phyloP scores from a whole-genome alignment of 2,888 invertebrate species.

The Margaritifera margaritifera region DNA sequence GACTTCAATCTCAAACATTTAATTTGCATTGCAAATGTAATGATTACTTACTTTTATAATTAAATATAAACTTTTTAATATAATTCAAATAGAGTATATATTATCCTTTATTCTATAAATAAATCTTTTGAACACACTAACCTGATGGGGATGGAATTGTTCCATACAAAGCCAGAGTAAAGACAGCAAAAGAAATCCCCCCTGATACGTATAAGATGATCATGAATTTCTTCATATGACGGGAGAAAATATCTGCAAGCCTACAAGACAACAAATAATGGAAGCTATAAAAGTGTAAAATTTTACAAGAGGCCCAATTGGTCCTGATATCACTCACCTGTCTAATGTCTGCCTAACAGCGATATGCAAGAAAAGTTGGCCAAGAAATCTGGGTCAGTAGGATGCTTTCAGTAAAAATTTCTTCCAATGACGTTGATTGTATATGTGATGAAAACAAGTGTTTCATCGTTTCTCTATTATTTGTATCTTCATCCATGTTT shows the following conservation, averaged over 20 bases:
- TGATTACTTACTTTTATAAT: background rate
- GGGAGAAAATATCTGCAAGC: slow-evolving; percentile 43
- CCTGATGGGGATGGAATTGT: slow-evolving; percentile 19
- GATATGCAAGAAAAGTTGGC: too few species aligned
- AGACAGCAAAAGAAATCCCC: slow-evolving; percentile 16
- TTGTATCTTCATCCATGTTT: too few species aligned
- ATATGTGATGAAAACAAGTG: too few species aligned
- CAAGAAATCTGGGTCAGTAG: too few species aligned
- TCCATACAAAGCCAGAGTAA: slow-evolving; percentile 21
- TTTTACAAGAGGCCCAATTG: too few species aligned
- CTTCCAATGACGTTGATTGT: too few species aligned
- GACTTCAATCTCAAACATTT: too few species aligned
- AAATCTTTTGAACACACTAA: background rate
- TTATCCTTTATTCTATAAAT: background rate
- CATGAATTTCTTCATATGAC: slow-evolving; percentile 46
- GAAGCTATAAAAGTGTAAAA: background rate
- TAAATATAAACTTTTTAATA: background rate
- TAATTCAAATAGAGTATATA: background rate
- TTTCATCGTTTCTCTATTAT: too few species aligned
- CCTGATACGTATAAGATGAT: slow-evolving; percentile 38
- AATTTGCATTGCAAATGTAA: background rate
- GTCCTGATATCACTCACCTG: too few species aligned
- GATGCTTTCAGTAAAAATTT: too few species aligned
- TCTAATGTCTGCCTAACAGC: too few species aligned
- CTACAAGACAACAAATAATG: slow-evolving; percentile 14